These are phyloP conservation scores for Odontamblyopus rebecca DNA, from an alignment of 2,797 vertebrate species.

Conservation along the genomic window DNA sequence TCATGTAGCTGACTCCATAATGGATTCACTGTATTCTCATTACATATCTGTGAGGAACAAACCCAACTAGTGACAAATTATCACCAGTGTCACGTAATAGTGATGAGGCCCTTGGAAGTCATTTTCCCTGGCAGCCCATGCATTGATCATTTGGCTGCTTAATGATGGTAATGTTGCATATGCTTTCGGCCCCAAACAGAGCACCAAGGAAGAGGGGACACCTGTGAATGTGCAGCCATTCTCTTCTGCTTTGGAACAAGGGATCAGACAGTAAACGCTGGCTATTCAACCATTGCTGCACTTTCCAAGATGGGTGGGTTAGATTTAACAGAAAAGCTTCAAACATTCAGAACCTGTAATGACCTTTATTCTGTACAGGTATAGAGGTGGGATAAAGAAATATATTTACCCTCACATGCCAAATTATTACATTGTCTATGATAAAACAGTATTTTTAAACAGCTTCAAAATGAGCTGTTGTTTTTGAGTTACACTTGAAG, in stretches of 20 bases:
- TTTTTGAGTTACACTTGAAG: too few species aligned
- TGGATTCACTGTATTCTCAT: constrained; percentile 47
- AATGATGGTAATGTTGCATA: constrained; percentile 47
- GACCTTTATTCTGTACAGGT: neutral
- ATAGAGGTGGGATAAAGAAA: too few species aligned
- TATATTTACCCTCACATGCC: too few species aligned
- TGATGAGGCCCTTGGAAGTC: constrained; percentile 28
- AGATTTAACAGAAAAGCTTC: neutral
- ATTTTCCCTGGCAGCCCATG: constrained; percentile 43
- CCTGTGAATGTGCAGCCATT: constrained; percentile 22
- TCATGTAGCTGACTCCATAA: constrained; percentile 43
- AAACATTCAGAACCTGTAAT: too few species aligned
- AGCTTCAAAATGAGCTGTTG: neutral
- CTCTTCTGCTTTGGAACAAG: neutral
- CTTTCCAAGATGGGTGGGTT: neutral
- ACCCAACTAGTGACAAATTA: constrained; percentile 57
- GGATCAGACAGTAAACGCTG: neutral
- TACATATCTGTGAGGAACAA: constrained; percentile 48
- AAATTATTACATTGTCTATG: neutral
- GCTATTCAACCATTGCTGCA: neutral
- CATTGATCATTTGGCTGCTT: constrained; percentile 55
- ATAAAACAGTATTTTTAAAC: neutral
- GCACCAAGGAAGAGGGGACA: constrained; percentile 29
- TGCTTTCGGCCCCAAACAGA: constrained; percentile 31
- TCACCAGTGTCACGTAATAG: constrained; percentile 34